Base-by-base conservation (phyloP, 2,113 vertebrate genomes). In the Tachysurus fulvidraco region DNA sequence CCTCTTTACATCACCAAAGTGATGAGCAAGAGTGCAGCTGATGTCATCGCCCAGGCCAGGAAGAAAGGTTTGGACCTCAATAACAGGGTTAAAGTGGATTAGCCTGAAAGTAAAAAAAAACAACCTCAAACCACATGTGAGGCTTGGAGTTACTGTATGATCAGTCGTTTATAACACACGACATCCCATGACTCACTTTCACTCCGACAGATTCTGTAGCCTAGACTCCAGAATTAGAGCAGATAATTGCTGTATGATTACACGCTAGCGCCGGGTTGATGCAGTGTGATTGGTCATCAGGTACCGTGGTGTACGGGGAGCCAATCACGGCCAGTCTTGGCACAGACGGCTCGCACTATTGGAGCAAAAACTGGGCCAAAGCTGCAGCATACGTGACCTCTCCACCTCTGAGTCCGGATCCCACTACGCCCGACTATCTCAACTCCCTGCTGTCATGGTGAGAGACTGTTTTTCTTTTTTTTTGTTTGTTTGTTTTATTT, bases 291-390 rank as follows among this genome's bases (percentile, higher is more conserved):
- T 81, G 65, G 77, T 54, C 76, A 46, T 4, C 87, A 99, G 98
- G 98, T 79, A 98, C 98, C 0, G 98, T 99, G 90, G 98, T 99
- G 60, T 99, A 98, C 0, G 98, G 98, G 0, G 98, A 99, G 90
- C 98, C 98, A 60, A 96, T 99, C 93, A 96, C 97, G 0, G 98
- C 98, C 10, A 99, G 98, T 92, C 85, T 99, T 91, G 98, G 97
- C 12, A 99, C 98, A 0, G 98, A 99, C 1, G 98, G 98, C 2
- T 99, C 98, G 11, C 97, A 99, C 93, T 99, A 99, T 60, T 99
- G 98, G 98, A 99, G 98, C 94, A 99, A 99, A 95, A 99, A 99
- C 89, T 99, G 98, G 98, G 97, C 98, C 83, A 99, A 99, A 93
- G 98, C 98, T 0, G 98, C 98, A 0, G 97, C 98, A 84, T 99